A percentile compares a stretch with the other conserved stretches of the same genome.
phyloP scores from a whole-genome alignment of 2,797 vertebrate species.

The Cygnus olor region DNA sequence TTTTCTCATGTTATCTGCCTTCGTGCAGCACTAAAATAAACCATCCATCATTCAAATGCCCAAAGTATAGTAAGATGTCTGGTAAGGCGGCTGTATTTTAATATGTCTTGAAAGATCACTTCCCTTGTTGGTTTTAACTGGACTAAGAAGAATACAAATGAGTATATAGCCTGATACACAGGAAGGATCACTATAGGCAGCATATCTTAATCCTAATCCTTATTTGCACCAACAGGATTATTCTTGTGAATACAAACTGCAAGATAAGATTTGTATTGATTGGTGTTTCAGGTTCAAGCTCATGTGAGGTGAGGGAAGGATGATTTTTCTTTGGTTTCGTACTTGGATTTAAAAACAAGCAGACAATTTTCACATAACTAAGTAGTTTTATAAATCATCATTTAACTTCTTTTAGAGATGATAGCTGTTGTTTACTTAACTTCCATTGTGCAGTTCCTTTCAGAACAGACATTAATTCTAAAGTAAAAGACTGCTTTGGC shows the following conservation, averaged over 20 bases:
- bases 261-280: neutral
- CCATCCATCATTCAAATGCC: neutral
- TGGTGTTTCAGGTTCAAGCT: neutral
- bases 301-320: neutral
- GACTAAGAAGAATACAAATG: neutral
- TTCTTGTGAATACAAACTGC: neutral
- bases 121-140: neutral
- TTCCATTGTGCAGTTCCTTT: neutral
- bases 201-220: neutral
- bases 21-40: neutral
- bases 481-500: neutral
- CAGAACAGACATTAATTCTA: neutral
- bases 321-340: neutral
- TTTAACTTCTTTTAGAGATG: neutral
- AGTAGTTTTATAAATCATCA: neutral
- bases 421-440: neutral
- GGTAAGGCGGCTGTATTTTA: neutral
- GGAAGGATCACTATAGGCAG: neutral
- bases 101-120: neutral
- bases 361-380: neutral
- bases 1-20: neutral
- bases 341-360: neutral
- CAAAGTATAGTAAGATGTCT: neutral
- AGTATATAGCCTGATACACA: neutral
- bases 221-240: neutral